Percentiles rank a stretch among this genome's conserved stretches.
phyloP scores from a whole-genome alignment of 2,797 vertebrate genomes.

The Schizopygopsis malacanthus region DNA sequence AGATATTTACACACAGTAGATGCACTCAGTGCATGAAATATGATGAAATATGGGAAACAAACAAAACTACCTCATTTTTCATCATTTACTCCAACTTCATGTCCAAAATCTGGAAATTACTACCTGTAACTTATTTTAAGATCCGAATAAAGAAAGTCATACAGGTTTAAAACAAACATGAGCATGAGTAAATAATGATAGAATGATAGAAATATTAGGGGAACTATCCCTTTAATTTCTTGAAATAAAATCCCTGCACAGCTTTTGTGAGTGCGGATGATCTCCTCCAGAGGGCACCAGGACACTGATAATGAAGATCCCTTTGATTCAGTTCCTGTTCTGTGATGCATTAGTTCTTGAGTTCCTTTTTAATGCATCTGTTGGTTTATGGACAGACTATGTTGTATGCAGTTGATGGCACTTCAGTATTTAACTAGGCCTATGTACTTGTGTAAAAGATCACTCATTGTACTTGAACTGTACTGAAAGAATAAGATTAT shows the following conservation, averaged over 20 bases:
- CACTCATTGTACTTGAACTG: slow-evolving; percentile 48
- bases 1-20: not conserved
- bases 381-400: slow-evolving; percentile 15
- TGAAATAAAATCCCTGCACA: not conserved
- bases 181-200: not conserved
- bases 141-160: not conserved
- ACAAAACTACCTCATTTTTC: not conserved
- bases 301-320: not conserved
- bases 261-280: not conserved
- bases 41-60: not conserved
- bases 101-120: not conserved
- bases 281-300: slow-evolving; percentile 74
- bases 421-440: slow-evolving; percentile 33
- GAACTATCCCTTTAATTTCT: not conserved
- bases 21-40: not conserved
- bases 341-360: not conserved
- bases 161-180: not conserved
- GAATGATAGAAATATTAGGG: not conserved
- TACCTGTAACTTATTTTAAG: not conserved
- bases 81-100: not conserved
- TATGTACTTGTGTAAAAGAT: slow-evolving; percentile 46
- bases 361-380: not conserved
- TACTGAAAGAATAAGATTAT: slow-evolving; percentile 50
- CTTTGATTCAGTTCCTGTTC: not conserved
- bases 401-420: not conserved